Base-by-base conservation (phyloP, 2,797 vertebrate genomes). In the Arctocebus calabarensis region DNA sequence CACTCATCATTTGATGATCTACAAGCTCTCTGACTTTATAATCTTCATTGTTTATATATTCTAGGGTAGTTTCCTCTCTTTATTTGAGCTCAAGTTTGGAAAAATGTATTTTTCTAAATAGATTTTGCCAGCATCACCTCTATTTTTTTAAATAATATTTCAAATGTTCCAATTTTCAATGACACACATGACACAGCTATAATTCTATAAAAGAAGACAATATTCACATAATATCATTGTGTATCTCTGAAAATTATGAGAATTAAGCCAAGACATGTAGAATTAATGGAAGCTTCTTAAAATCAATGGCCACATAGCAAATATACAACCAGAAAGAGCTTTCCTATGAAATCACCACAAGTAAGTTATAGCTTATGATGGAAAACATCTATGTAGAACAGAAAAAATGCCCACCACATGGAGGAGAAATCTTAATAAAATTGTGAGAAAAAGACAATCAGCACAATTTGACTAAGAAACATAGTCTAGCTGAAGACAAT, bases 91-190 rank as follows among this genome's bases (percentile, higher is more conserved):
- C 22, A 84, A 25, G 34, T 79, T 88, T 74, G 22, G 22, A 37
- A 66, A 77, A 87, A 43, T 27, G 45, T 5, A 29, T n/a, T 55
- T 7, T 84, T 52, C 48, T 62, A 29, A 79, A 88, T 19, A 84
- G 17, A 25, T 88, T 59, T 90, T 74, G 14, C 6, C 19, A 37
- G 34, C 62, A 17, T 43, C 61, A 55, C 0, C 11, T 48, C 88
- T 75, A 84, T n/a, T 55, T 71, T 16, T 68, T 89, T 94, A 84
- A 84, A 90, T 85, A 68, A 88, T 81, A 27, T 71, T 91, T 81
- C 34, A 87, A 20, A 61, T 79, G 5, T 89, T 89, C 9, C 29
- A 68, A 19, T 62, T 90, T 29, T 87, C n/a, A 81, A 11, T 34
- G 55, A 84, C 71, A 19, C 14, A 87, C 57, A 16, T 73, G 64